Percentiles rank a stretch among this genome's conserved stretches.
Conservation (phyloP, 2,113 vertebrate species). For the Papio anubis region DNA sequence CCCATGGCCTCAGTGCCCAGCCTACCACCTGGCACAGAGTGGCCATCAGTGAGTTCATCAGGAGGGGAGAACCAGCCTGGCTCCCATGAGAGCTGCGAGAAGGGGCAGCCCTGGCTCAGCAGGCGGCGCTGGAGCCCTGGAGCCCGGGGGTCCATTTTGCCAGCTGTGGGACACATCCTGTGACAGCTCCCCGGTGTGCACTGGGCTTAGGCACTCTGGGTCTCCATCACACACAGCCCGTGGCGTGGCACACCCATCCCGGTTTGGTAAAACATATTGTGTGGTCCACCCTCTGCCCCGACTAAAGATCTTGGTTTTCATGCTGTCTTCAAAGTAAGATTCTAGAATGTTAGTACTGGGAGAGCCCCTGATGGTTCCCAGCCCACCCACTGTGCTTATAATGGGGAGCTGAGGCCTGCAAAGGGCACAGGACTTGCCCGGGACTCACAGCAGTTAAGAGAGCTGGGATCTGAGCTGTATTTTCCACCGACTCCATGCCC, state of each 20-base stretch:
- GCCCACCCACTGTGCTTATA: not conserved
- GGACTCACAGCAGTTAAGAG: not conserved
- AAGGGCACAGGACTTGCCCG: not conserved
- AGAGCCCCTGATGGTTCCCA: not conserved
- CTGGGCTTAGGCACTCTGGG: not conserved
- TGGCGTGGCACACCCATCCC: not conserved
- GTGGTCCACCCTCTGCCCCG: not conserved
- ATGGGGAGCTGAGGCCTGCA: not conserved
- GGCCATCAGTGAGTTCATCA: not conserved
- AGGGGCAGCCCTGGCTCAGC: not conserved
- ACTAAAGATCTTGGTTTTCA: not conserved
- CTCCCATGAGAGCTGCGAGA: not conserved
- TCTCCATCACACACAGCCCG: not conserved
- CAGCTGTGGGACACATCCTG: rapidly evolving
- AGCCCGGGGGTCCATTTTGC: not conserved
- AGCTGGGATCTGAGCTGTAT: not conserved
- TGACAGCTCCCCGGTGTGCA: rapidly evolving
- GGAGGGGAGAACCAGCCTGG: not conserved
- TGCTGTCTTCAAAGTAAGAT: not conserved
- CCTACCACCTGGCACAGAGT: not conserved
- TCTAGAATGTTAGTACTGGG: not conserved
- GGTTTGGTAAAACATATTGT: not conserved
- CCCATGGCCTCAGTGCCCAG: not conserved
- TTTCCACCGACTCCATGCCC: rapidly evolving
- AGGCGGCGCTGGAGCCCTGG: not conserved